Base-by-base conservation (phyloP, 2,797 vertebrate species). In the Austrolebias charrua region DNA sequence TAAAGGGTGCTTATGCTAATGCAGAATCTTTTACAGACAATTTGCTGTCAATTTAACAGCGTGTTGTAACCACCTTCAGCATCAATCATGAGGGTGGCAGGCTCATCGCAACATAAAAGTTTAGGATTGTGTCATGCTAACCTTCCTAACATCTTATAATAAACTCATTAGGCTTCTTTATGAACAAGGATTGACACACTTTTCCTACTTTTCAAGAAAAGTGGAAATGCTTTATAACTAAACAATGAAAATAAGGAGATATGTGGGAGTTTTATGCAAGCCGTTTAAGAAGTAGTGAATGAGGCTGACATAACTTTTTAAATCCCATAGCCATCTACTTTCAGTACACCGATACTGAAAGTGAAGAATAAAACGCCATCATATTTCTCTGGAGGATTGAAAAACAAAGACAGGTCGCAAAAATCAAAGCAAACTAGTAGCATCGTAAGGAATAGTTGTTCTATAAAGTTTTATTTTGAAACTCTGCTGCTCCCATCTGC, bases 1-100 rank as follows among this genome's bases (percentile, higher is more conserved):
- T 81, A 75, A 80, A 82, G 74, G 6, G 73, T 69, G 80, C 78
- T 84, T 79, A 85, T 89, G 87, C 83, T 89, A 89, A 91, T 90
- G 75, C 45, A 1, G 82, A 83, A 78, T 83, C 74, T 57, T 72
- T 70, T 80, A 76, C 86, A 85, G 76, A 85, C 62, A 51, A 86
- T 88, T 88, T 73, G 66, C 76, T 80, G 79, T 86, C 63, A 63
- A 86, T 89, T 89, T 88, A 90, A 84, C 80, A 73, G 73, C 63
- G 18, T 82, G 77, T 89, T 84, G 74, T 83, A 79, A 71, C 69
- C 69, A 72, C 82, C 75, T 77, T 82, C 71, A 58, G 78, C 81
- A 75, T 89, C 84, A 85, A 73, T 90, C 87, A 87, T 75, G 71
- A 19, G n/a, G 61, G 85, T 81, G 64, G 62, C 61, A 76, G 42